Base-by-base conservation (phyloP, 2,113 vertebrate species). In the Poeciliopsis retropinna region DNA sequence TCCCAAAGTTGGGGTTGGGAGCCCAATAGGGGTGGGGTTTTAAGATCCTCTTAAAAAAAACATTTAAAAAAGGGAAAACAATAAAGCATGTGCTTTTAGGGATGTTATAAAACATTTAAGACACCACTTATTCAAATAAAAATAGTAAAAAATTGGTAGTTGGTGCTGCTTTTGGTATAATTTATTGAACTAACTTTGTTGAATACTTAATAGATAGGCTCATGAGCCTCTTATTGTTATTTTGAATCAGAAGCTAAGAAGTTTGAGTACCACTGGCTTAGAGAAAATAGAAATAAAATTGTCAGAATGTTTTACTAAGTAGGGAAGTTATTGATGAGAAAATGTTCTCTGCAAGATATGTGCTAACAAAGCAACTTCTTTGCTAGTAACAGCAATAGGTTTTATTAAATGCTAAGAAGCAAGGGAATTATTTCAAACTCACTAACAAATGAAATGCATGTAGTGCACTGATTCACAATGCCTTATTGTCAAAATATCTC, bases 401-500 rank as follows among this genome's bases (percentile, higher is more conserved):
- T 51, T 51, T 6, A 9, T 51, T 51, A 25, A 51, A 51, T 51
- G 15, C 39, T 15, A 15, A 41, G 10, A 37, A 37, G 34, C 34
- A 11, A 37, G 34, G 10, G 34, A 37, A 37, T 37, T 37, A 37
- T 37, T 37, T 37, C 34, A 37, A 47, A 19, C 44, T 19, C 44
- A 17, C 44, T 47, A 2, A 47, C 3, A 47, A 47, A 47, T 44
- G 5, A 70, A 78, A 39, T 70, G 41, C 57, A 30, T 71, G 19
- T 12, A 47, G 14, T 60, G 25, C 44, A 19, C 60, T 41, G 64
- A 27, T 66, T 73, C 34, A 63, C 12, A 72, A 57, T 69, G 15
- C 63, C 3, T 5, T 30, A 64, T 28, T 27, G 29, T 57, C 64
- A 60, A 82, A 78, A 70, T 15, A 51, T 37, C 28, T 41, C 60